Evolutionary conservation across 2,113 vertebrate species (phyloP).

Genomic region (Zosterops japonicus): DNA sequence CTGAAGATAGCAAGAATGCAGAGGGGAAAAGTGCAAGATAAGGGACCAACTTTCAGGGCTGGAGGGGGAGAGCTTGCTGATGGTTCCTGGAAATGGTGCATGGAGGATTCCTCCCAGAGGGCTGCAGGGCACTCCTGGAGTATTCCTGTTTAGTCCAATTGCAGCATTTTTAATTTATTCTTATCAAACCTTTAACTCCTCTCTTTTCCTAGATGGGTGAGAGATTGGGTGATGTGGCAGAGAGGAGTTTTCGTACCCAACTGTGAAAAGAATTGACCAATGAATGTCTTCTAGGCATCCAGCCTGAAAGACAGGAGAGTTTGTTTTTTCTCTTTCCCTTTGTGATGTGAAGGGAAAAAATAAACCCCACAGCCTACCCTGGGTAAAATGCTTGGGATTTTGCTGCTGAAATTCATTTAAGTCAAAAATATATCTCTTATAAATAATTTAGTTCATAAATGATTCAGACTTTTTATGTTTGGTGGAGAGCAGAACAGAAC

Average conservation of each 20-base stretch:
- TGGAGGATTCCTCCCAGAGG: neutral
- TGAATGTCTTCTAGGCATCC: neutral
- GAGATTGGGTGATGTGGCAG: neutral
- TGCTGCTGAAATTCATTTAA: neutral
- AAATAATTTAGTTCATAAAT: constrained; percentile 28
- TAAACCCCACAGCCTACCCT: neutral
- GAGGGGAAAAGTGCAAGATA: neutral
- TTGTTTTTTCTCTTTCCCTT: neutral
- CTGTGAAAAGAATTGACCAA: neutral
- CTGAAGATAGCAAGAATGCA: neutral
- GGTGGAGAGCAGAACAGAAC: neutral
- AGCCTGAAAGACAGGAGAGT: neutral
- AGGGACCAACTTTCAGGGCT: neutral
- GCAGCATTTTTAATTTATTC: neutral
- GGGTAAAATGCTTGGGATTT: neutral
- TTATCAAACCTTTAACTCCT: neutral
- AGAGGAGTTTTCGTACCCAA: neutral
- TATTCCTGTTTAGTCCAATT: neutral
- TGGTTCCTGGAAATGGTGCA: neutral
- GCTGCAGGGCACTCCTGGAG: neutral
- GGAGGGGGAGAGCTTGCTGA: neutral
- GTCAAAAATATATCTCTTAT: neutral
- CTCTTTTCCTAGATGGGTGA: neutral
- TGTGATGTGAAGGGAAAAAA: neutral
- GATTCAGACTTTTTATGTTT: neutral